Percentiles rank a stretch among this genome's conserved stretches.
Evolutionary conservation across 2,797 vertebrate species (phyloP).

Genomic region (Myotis myotis): DNA sequence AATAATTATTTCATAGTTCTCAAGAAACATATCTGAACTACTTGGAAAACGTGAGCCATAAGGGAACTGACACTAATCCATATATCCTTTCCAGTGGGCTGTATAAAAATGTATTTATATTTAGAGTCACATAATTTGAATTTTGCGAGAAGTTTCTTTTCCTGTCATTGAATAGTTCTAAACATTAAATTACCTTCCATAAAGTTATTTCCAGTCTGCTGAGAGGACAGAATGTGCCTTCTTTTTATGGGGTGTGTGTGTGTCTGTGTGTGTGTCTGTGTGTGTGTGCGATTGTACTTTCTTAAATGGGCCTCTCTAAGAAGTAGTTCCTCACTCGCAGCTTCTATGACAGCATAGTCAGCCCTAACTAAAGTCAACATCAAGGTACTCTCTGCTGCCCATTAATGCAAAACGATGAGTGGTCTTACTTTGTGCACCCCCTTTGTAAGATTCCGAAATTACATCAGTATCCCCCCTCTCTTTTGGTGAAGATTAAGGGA

Average conservation of each 20-base stretch:
- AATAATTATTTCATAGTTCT: constrained; percentile 55
- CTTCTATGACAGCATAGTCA: neutral
- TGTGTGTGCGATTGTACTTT: neutral
- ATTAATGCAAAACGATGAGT: neutral
- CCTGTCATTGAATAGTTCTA: constrained; percentile 52
- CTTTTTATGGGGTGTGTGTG: neutral
- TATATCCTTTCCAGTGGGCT: neutral
- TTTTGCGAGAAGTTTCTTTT: constrained; percentile 52
- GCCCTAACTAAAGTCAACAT: neutral
- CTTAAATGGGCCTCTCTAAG: neutral
- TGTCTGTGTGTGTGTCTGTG: neutral
- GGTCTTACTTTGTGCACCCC: neutral
- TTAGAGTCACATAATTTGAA: neutral
- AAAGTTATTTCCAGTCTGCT: constrained; percentile 25
- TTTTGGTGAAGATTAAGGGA: neutral
- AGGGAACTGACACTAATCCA: neutral
- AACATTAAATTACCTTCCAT: constrained; percentile 62
- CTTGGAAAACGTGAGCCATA: constrained; percentile 50
- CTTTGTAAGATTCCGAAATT: neutral
- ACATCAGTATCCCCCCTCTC: neutral
- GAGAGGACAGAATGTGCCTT: constrained; percentile 23
- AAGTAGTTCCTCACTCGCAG: neutral
- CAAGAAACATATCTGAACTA: constrained; percentile 61
- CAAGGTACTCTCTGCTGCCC: neutral
- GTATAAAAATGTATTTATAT: neutral